A percentile compares a stretch with the other conserved stretches of the same genome.
phyloP scores from a whole-genome alignment of 92 coral and sea anemone genomes.

The Virgularia gustaviana region DNA sequence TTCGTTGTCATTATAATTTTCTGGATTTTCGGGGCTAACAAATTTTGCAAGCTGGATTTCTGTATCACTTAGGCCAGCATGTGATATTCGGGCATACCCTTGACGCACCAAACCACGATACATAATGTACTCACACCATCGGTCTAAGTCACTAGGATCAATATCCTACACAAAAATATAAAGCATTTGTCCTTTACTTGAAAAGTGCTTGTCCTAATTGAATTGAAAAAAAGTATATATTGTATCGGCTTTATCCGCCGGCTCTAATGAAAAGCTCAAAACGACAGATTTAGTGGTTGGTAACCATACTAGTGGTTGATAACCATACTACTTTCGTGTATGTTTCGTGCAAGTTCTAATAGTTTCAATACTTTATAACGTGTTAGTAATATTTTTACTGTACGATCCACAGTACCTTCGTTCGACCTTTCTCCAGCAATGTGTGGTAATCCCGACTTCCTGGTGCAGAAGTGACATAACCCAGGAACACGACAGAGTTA shows the following conservation, averaged over 20 bases:
- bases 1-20: conserved; percentile 58
- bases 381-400: background rate
- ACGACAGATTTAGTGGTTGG: too few relatives aligned
- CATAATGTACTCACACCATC: conserved; percentile 99
- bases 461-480: conserved; percentile 89
- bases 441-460: conserved; percentile 85
- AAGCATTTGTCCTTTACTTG: background rate
- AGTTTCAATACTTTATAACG: background rate
- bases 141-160: conserved; percentile 64
- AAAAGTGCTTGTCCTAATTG: too few relatives aligned
- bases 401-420: conserved; percentile 71
- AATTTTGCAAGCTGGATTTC: conserved; percentile 91
- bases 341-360: background rate
- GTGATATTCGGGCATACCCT: conserved; percentile 95
- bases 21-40: conserved; percentile 60
- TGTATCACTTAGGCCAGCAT: conserved; percentile 95
- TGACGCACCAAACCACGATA: conserved; percentile 80
- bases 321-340: background rate
- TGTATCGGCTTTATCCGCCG: too few relatives aligned
- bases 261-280: too few relatives aligned
- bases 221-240: too few relatives aligned
- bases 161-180: conserved; percentile 61
- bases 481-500: conserved; percentile 93
- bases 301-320: background rate
- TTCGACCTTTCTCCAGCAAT: conserved; percentile 65